Base-by-base conservation (phyloP, 2,797 vertebrate genomes). In the Amniataba percoides region DNA sequence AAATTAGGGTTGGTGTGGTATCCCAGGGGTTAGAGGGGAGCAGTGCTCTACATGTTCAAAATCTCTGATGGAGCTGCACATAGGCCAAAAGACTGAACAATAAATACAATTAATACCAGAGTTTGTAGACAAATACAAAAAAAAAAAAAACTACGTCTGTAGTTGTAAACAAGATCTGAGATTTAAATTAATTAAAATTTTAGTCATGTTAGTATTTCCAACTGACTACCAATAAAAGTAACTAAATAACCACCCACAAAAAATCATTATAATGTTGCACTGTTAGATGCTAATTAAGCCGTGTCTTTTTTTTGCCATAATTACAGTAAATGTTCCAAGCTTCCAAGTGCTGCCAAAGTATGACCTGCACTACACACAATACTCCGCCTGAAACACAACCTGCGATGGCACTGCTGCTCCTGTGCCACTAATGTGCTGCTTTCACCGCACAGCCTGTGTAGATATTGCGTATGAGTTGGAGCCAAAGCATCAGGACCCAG, bases 1-100 rank as follows among this genome's bases (percentile, higher is more conserved):
- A 58, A 68, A 81, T 85, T 61, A 74, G 45, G 25, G 12, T 19
- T 58, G 51, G 60, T 67, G 63, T 77, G 53, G 56, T 64, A 18
- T 67, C 64, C 71, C 59, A 74, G 52, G 58, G 84, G 71, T 74
- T 43, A 49, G 21, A 53, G 7, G 68, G 5, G 56, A 11, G 15
- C 58, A 67, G 6, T 0, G 1, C 55, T 55, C 2, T 45, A 52
- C 71, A 69, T 65, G 59, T 78, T 78, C 21, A 62, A 53, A 66
- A 40, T 51, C 21, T 61, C 25, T 60, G 58, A 74, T 55, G 42
- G 25, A 75, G 60, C 0, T 69, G 45, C 39, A 51, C 45, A 36
- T 14, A 34, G n/a, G 23, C 40, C 18, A 64, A 52, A 68, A 58
- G 36, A 63, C 23, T 42, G n/a, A 14, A 51, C 15, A 31, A 21